These are phyloP conservation scores for Lasioglossum albipes DNA, from an alignment of 1,140 invertebrate genomes.

Conservation along the genomic window DNA sequence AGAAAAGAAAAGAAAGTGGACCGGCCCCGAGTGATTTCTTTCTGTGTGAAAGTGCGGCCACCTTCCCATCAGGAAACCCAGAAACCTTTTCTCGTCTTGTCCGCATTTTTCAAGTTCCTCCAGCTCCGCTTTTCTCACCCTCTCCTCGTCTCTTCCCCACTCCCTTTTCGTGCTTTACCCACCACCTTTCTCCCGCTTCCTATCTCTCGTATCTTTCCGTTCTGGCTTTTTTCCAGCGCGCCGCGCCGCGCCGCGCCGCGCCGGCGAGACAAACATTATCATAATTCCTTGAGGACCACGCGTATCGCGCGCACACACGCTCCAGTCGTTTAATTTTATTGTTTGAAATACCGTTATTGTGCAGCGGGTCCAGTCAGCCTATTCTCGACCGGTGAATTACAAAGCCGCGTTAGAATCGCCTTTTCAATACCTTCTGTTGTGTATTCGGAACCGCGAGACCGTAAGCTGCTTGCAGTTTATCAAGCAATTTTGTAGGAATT, in stretches of 20 bases:
- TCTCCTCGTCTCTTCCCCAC: background rate
- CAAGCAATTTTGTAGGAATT: too few species aligned
- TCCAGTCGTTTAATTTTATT: conserved; percentile 51
- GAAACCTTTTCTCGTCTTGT: conserved; percentile 45
- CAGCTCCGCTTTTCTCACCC: conserved; percentile 42
- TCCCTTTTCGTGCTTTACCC: background rate
- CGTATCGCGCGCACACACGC: background rate
- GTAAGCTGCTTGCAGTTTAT: too few species aligned
- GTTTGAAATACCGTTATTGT: conserved; percentile 22
- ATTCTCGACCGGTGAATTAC: background rate
- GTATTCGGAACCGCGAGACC: too few species aligned
- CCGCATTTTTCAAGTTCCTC: conserved; percentile 58
- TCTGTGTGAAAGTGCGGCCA: conserved; percentile 35
- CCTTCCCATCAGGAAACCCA: conserved; percentile 29
- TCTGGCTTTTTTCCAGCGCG: conserved; percentile 9
- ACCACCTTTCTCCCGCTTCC: conserved; percentile 1
- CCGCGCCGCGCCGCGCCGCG: too few species aligned
- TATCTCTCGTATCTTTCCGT: background rate
- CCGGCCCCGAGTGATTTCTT: conserved; percentile 48
- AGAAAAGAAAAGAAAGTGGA: conserved; percentile 12
- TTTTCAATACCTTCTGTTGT: background rate
- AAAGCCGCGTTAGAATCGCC: background rate
- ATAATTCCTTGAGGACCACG: conserved; percentile 47
- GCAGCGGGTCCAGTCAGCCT: background rate
- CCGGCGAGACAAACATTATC: conserved; percentile 55